Conservation (phyloP, 2,797 vertebrate genomes). For the Fundulus diaphanus region DNA sequence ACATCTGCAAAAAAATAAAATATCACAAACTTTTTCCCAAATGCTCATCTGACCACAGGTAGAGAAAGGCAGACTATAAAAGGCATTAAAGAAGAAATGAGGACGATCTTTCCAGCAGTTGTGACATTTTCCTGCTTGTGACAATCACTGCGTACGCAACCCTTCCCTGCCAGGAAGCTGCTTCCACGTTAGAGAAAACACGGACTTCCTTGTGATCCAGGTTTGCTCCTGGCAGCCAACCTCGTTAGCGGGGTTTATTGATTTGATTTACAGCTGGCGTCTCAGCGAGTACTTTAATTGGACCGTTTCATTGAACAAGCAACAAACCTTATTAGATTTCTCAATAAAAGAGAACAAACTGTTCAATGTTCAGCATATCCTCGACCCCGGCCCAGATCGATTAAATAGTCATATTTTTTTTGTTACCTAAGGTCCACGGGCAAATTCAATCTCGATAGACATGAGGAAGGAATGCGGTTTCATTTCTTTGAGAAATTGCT, state of each 20-base stretch:
- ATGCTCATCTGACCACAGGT: too few species aligned
- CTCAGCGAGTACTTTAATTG: slow-evolving; percentile 42
- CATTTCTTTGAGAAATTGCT: slow-evolving; percentile 18
- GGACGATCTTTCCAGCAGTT: neutral
- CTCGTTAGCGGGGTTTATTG: slow-evolving; percentile 62
- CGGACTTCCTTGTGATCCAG: neutral
- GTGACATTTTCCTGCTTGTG: neutral
- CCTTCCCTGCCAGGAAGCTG: neutral
- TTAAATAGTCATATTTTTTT: slow-evolving; percentile 25
- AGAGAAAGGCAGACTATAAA: too few species aligned
- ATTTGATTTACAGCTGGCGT: slow-evolving; percentile 54
- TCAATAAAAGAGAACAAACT: slow-evolving; percentile 55
- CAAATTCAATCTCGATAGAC: slow-evolving; percentile 27
- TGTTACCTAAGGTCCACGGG: slow-evolving; percentile 18
- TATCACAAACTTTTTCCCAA: too few species aligned
- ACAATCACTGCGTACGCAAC: neutral
- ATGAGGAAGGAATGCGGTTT: slow-evolving; percentile 13
- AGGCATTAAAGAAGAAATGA: neutral
- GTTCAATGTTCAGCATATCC: slow-evolving; percentile 40
- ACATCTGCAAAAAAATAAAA: too few species aligned
- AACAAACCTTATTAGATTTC: slow-evolving; percentile 59
- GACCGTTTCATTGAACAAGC: slow-evolving; percentile 53
- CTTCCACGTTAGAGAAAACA: neutral
- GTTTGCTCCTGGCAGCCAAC: slow-evolving; percentile 29
- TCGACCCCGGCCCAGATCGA: slow-evolving; percentile 29